Evolutionary conservation across 2,797 vertebrate species (phyloP), one percentile per base, ranked within the genome.

Genomic region (Sebastes wilsoni): DNA sequence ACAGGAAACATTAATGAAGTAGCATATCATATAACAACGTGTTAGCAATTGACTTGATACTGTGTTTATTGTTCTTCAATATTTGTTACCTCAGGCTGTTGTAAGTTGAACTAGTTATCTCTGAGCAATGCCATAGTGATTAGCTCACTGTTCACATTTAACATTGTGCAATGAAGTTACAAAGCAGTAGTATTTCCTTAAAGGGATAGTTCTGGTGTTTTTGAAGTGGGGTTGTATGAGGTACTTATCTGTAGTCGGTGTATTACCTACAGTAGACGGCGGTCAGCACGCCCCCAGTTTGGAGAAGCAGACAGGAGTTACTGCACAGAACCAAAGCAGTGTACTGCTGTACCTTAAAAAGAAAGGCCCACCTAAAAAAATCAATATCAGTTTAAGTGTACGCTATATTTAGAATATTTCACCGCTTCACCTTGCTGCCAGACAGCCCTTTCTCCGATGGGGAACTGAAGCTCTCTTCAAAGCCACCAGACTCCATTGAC

Each of bases 21-120:
- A 54, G 23, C 54, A 46, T 22, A 11, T 69, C 2, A 32, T 61
- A 58, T 36, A 54, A 71, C 75, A 65, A 68, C 18, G 34, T 69
- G 49, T 55, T 9, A 76, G 68, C 80, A 30, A 72, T 30, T 34
- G 60, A 76, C 56, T 8, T n/a, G 38, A 71, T 60, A 11, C 22
- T 75, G 52, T 14, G 52, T 82, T 86, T 80, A 55, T 58, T 49
- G n/a, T 8, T 20, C 32, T 74, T 82, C 11, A 20, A n/a, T 79
- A 72, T 79, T 42, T 67, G 65, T 70, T 49, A 46, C 60, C 49
- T 56, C 14, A 13, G 75, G 75, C 66, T 60, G 59, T 68, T 34
- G 60, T 70, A 66, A 79, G 8, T 27, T 58, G 34, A 60, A 46
- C 49, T 32, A 49, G 23, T 5, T 22, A 61, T 34, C 46, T 42